Evolutionary conservation across 2,888 invertebrate species (phyloP).

Genomic region (Escarpia spicata): DNA sequence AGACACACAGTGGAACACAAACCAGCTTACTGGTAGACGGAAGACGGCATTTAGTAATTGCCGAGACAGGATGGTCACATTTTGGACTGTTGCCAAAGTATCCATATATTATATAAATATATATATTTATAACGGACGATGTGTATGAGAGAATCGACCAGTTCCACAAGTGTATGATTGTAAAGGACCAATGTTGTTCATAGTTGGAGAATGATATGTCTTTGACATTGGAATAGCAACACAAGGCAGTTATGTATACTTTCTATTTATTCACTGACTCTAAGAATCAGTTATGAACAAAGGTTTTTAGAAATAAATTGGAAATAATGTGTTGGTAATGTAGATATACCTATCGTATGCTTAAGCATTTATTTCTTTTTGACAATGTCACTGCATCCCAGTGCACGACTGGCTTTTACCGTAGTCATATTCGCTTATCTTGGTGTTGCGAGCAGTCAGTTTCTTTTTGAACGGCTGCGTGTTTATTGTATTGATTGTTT

Average conservation of each 20-base stretch:
- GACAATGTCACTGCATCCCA: neutral
- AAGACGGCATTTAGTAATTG: neutral
- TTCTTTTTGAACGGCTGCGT: neutral
- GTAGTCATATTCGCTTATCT: slow-evolving; percentile 2
- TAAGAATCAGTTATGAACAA: slow-evolving; percentile 12
- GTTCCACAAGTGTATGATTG: neutral
- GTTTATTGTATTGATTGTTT: neutral
- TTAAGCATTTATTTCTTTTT: slow-evolving; percentile 10
- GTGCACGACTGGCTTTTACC: neutral
- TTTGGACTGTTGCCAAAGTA: slow-evolving; percentile 19
- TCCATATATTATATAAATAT: neutral
- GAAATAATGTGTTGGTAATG: neutral
- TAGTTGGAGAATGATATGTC: neutral
- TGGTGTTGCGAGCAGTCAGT: neutral
- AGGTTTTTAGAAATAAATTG: neutral
- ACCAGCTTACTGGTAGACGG: neutral
- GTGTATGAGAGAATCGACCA: neutral
- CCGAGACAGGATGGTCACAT: neutral
- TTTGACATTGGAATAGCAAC: slow-evolving; percentile 2
- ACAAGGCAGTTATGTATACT: neutral
- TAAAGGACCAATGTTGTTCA: neutral
- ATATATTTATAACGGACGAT: neutral
- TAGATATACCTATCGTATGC: neutral
- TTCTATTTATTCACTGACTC: neutral
- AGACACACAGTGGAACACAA: neutral